Percentiles rank a stretch among this genome's conserved stretches.
Conservation (phyloP, 2,113 vertebrate genomes). For the Copsychus sechellarum region DNA sequence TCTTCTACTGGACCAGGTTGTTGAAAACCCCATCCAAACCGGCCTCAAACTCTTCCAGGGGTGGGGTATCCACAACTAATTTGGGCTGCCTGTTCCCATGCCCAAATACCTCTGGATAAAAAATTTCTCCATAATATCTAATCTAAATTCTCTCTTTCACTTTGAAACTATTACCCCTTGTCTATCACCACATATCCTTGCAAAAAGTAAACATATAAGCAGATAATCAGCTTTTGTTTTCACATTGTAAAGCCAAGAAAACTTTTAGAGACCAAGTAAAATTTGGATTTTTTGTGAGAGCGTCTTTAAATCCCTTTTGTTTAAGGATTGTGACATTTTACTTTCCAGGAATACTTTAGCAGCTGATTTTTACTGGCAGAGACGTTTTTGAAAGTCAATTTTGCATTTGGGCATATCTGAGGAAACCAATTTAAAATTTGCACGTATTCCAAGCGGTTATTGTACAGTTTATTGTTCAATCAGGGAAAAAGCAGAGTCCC, state of each 20-base stretch:
- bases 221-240: not conserved
- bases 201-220: not conserved
- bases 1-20: not conserved
- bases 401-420: not conserved
- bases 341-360: conserved; percentile 34
- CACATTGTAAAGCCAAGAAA: not conserved
- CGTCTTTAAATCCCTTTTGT: not conserved
- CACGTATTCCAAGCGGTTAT: not conserved
- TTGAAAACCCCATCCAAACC: not conserved
- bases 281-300: not conserved
- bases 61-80: too few relatives aligned
- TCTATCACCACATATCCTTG: not conserved
- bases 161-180: not conserved
- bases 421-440: not conserved
- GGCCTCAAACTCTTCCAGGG: not conserved
- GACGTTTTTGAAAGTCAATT: not conserved
- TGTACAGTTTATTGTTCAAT: not conserved
- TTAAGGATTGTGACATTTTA: not conserved
- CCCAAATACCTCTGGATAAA: not conserved
- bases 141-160: not conserved
- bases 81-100: not conserved
- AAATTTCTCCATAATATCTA: not conserved
- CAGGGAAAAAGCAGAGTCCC: not conserved
- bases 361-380: conserved; percentile 3
- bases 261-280: not conserved